A percentile compares a stretch with the other conserved stretches of the same genome.
Evolutionary conservation across 2,113 vertebrate species (phyloP).

Genomic region (Oreochromis spilurus): DNA sequence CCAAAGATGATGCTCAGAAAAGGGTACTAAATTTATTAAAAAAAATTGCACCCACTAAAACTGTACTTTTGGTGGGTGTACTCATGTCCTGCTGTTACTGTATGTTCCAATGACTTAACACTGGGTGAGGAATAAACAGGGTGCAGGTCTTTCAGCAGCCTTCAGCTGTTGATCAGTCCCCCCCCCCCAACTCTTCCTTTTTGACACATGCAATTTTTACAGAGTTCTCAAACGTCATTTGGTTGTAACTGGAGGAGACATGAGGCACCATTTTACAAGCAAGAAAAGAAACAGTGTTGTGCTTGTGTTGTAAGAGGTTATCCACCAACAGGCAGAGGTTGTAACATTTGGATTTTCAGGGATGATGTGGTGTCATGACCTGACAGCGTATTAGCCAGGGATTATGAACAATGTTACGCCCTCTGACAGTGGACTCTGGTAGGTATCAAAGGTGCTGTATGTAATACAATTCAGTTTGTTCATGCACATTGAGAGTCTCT

Average conservation of each 20-base stretch:
- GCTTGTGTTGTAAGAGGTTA: background rate
- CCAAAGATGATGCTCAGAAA: background rate
- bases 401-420: background rate
- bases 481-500: too few species aligned
- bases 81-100: background rate
- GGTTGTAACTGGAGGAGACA: background rate
- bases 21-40: background rate
- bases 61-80: background rate
- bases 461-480: background rate
- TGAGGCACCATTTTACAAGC: background rate
- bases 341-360: background rate
- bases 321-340: background rate
- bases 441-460: background rate
- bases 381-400: background rate
- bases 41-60: background rate
- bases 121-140: background rate
- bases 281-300: background rate
- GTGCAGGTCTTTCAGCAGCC: background rate
- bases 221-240: background rate
- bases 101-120: background rate
- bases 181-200: background rate
- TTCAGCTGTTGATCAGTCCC: background rate
- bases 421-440: background rate
- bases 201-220: background rate
- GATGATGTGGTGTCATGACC: background rate